A percentile compares a stretch with the other conserved stretches of the same genome.
Evolutionary conservation across 2,797 vertebrate genomes (phyloP).

Genomic region (Lepus oiostolus): DNA sequence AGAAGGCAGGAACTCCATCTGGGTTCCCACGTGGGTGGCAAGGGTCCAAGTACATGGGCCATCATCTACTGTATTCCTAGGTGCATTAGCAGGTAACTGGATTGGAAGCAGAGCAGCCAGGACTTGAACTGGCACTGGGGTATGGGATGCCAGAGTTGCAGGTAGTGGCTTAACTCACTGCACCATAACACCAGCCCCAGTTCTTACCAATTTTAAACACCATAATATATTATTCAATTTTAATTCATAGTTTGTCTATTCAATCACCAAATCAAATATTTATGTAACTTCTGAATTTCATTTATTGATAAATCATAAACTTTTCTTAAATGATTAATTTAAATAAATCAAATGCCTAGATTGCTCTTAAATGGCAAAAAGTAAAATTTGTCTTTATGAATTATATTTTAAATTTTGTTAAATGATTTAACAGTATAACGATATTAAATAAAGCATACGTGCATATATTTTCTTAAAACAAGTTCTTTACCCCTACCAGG

Average conservation of each 20-base stretch:
- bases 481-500: slow-evolving; percentile 47
- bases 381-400: slow-evolving; percentile 62
- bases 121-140: too few relatives aligned
- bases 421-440: slow-evolving; percentile 63
- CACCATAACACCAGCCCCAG: background rate
- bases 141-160: too few relatives aligned
- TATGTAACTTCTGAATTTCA: slow-evolving; percentile 65
- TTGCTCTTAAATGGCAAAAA: slow-evolving; percentile 51
- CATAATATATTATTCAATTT: slow-evolving; percentile 2
- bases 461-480: slow-evolving; percentile 48
- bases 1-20: too few relatives aligned
- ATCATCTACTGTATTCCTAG: too few relatives aligned
- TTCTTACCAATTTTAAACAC: slow-evolving; percentile 41
- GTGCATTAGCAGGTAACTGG: too few relatives aligned
- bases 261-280: slow-evolving; percentile 66
- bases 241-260: slow-evolving; percentile 59
- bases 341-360: slow-evolving; percentile 57
- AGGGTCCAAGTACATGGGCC: too few relatives aligned
- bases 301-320: slow-evolving; percentile 62
- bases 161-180: too few relatives aligned
- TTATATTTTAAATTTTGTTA: slow-evolving; percentile 64
- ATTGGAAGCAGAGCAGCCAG: too few relatives aligned
- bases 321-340: slow-evolving; percentile 66
- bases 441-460: slow-evolving; percentile 64
- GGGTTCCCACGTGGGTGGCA: too few relatives aligned